phyloP scores from a whole-genome alignment of 1,140 invertebrate species.

The Pseudachorutes palmiensis region DNA sequence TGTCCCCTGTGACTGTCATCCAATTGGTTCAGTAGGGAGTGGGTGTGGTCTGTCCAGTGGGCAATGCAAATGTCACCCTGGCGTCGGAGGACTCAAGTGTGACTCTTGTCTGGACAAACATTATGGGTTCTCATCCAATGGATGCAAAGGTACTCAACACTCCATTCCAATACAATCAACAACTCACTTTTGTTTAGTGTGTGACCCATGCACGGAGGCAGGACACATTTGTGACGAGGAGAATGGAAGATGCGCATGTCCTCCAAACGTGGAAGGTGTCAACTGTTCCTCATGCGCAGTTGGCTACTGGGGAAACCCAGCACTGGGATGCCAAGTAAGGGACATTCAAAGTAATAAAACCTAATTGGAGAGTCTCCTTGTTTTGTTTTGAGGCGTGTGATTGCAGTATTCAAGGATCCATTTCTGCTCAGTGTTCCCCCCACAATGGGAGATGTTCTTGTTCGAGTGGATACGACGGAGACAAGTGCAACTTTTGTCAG shows the following conservation, averaged over 20 bases:
- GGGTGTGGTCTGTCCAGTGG: slow-evolving; percentile 67
- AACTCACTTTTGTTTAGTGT: background rate
- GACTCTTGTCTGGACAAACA: slow-evolving; percentile 66
- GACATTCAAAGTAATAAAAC: too few relatives aligned
- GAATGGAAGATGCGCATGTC: too few relatives aligned
- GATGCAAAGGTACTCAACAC: slow-evolving; percentile 60
- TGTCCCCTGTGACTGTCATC: slow-evolving; percentile 62
- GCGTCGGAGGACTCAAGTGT: slow-evolving; percentile 71
- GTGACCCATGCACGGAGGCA: too few relatives aligned
- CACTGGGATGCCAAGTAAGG: too few relatives aligned
- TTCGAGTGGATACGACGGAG: slow-evolving; percentile 66
- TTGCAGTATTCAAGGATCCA: too few relatives aligned
- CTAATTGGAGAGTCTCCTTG: too few relatives aligned
- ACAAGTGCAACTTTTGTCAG: slow-evolving; percentile 69
- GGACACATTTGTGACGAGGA: too few relatives aligned
- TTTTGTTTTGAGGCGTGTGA: background rate
- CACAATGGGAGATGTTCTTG: slow-evolving; percentile 72
- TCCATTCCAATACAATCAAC: background rate
- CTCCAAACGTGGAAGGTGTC: too few relatives aligned
- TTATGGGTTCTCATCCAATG: slow-evolving; percentile 71
- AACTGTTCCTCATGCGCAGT: too few relatives aligned
- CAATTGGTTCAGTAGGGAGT: slow-evolving; percentile 59
- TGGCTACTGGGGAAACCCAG: too few relatives aligned
- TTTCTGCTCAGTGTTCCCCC: slow-evolving; percentile 67
- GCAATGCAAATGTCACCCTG: slow-evolving; percentile 73